Conservation (phyloP, 2,797 vertebrate species). For the Nothura maculosa region DNA sequence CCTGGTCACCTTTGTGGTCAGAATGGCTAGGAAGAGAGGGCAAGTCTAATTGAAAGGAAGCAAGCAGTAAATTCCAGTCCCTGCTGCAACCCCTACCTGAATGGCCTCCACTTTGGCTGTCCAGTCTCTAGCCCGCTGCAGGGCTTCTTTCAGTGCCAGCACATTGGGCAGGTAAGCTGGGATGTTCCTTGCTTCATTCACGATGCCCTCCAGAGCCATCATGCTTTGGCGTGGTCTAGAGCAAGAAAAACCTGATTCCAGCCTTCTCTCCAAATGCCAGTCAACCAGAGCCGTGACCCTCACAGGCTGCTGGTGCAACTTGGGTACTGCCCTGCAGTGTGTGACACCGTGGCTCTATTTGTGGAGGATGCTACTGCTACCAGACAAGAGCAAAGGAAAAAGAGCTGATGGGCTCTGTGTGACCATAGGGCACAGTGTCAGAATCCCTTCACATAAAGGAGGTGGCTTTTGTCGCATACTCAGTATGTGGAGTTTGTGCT, state of each 20-base stretch:
- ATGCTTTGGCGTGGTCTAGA: slow-evolving; percentile 94
- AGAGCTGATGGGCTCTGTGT: neutral
- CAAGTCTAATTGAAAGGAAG: neutral
- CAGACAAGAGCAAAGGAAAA: neutral
- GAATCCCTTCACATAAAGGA: neutral
- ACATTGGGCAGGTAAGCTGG: slow-evolving; percentile 97
- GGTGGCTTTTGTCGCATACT: neutral
- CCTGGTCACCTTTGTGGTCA: neutral
- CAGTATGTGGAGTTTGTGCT: neutral
- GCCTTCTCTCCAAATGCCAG: slow-evolving; percentile 29
- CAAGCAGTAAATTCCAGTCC: neutral
- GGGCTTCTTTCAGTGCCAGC: slow-evolving; percentile 92
- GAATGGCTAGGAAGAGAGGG: neutral
- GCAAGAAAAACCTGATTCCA: slow-evolving; percentile 44
- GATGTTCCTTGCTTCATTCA: slow-evolving; percentile 95
- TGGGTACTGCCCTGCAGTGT: neutral
- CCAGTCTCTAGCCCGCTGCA: slow-evolving; percentile 97
- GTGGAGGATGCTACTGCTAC: neutral
- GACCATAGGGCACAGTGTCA: neutral
- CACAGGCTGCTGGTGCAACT: neutral
- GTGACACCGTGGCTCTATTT: neutral
- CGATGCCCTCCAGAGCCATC: slow-evolving; percentile 92
- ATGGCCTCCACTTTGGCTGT: slow-evolving; percentile 94
- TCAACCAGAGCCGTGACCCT: neutral
- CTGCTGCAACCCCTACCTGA: slow-evolving; percentile 84